Percentiles rank a stretch among this genome's conserved stretches.
Conservation (phyloP, 1,140 invertebrate genomes). For the Belonocnema kinseyi region DNA sequence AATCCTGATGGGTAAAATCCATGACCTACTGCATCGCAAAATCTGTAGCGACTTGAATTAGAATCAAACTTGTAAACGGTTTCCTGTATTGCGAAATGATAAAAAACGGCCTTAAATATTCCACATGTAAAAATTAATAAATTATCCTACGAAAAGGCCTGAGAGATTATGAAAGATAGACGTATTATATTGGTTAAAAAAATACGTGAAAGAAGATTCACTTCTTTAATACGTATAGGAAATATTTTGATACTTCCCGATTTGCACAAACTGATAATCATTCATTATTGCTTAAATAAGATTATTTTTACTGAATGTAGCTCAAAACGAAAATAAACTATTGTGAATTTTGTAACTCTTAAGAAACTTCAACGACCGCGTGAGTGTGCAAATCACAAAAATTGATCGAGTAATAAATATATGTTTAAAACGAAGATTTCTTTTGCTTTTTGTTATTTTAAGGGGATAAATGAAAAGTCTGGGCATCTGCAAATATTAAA, state of each 20-base stretch:
- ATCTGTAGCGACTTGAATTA: background rate
- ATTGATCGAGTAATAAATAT: conserved; percentile 70
- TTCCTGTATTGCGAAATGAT: conserved; percentile 65
- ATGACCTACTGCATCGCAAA: conserved; percentile 45
- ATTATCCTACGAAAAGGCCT: conserved; percentile 56
- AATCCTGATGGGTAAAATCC: conserved; percentile 57
- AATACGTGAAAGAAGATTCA: conserved; percentile 43
- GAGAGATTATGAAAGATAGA: conserved; percentile 44
- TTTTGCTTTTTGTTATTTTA: conserved; percentile 34
- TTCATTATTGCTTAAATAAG: conserved; percentile 67
- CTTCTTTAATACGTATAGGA: conserved; percentile 61
- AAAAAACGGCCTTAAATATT: conserved; percentile 72
- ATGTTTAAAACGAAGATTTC: conserved; percentile 68
- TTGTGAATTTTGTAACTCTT: conserved; percentile 54
- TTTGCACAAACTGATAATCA: conserved; percentile 66
- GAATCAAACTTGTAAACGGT: conserved; percentile 64
- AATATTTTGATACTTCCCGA: conserved; percentile 74
- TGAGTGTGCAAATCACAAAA: conserved; percentile 69
- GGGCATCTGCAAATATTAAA: too few species aligned
- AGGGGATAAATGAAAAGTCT: too few species aligned
- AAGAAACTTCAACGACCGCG: conserved; percentile 53
- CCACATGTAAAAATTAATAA: conserved; percentile 61
- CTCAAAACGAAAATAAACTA: conserved; percentile 60
- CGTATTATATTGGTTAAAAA: conserved; percentile 48
- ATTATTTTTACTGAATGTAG: conserved; percentile 72